Base-by-base conservation (phyloP, 2,797 vertebrate species). In the Leucoraja ocellata region DNA sequence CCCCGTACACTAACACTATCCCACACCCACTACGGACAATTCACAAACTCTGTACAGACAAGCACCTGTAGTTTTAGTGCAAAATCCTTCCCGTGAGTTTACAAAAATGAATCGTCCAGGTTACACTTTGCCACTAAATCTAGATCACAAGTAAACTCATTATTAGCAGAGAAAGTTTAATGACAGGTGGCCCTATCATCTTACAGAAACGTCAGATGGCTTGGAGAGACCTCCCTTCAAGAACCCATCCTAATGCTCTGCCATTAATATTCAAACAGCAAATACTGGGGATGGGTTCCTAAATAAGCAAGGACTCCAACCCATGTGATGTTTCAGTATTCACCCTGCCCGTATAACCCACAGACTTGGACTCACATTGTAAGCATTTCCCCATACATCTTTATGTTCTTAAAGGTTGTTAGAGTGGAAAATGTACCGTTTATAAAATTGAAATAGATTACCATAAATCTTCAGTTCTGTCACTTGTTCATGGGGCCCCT, bases 401-500 rank as follows among this genome's bases (percentile, higher is more conserved):
- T 25, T 58, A 58, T 58, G 0, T 11, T 25, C 21, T 46, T 46
- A 81, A 81, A 13, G 21, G 21, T 39, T 28, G 80, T 61, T 32
- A 84, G 54, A n/a, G 14, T 54, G 54, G 18, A 84, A 25, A 84
- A n/a, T n/a, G n/a, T n/a, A n/a, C n/a, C n/a, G n/a, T n/a, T n/a
- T n/a, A n/a, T n/a, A n/a, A n/a, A n/a, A n/a, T n/a, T n/a, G n/a
- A n/a, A 88, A 7, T 32, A 32, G 2, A 68, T 36, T 88, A 88
- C 84, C 84, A 18, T 88, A 88, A 32, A 88, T 18, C 8, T 8
- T n/a, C n/a, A 88, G n/a, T 68, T 88, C 84, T 8, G 36, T 32
- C 16, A 10, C 1, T 32, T 88, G 14, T 10, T 10, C 16, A 18
- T 88, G 6, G 6, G 39, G 1, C 0, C 0, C 0, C 1, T 10